Evolutionary conservation across 1,140 invertebrate species (phyloP), one percentile per base, ranked within the genome.

Genomic region (Diachasma alloeum): DNA sequence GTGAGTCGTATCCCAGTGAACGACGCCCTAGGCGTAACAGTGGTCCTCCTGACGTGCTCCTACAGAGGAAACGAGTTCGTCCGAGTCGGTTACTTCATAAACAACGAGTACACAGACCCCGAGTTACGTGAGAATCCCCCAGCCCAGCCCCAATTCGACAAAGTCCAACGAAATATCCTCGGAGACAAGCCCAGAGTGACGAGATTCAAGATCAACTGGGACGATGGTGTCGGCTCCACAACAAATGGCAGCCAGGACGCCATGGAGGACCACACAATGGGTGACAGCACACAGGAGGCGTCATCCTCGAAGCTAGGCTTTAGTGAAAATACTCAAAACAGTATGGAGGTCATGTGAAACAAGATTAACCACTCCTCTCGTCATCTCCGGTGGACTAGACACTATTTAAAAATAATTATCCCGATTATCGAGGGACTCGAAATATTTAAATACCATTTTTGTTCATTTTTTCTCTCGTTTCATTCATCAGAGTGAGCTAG

Each of bases 171-270:
- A 82, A 99, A 98, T 89, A 99, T 99, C 82, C 89, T 99, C 42
- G 97, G 96, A 0, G 96, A 96, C 66, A 96, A 97, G 90, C 97
- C 97, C 4, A 91, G 98, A 83, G 97, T 99, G 0, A 99, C 98
- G 11, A 92, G 97, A 80, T 98, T 99, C 87, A 99, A 99, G 91
- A 99, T 99, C 56, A 98, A 99, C 85, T 99, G 98, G 98, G 97
- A 97, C 82, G 97, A 98, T 77, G 90, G 91, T 84, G 78, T 90
- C 10, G 90, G 84, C 72, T 78, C 86, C 0, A 80, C 86, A 44
- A 81, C 86, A 15, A 86, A 85, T 48, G 81, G 77, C 42, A 77
- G 84, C 17, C 80, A 81, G 0, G 84, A 88, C 6, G 82, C 82
- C 6, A 88, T 89, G 83, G 86, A 88, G 36, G 81, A 81, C 0